These are phyloP conservation scores for Acrocyrtus sp. DNA, from an alignment of 2,888 invertebrate species.

Conservation along the genomic window DNA sequence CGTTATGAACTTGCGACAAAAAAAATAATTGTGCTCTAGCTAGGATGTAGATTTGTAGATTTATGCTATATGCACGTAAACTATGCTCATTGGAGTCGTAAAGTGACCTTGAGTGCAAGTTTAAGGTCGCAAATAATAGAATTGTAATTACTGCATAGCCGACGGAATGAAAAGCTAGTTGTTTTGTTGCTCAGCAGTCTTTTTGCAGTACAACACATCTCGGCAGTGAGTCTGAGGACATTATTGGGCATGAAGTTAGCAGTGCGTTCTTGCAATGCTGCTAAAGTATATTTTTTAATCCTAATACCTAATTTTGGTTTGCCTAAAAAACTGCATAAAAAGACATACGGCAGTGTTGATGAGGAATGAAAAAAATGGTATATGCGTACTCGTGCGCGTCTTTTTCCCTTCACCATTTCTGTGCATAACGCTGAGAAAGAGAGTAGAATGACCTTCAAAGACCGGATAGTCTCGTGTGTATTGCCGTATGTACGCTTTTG, in stretches of 20 bases:
- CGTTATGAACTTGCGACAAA: too few relatives aligned
- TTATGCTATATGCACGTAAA: too few relatives aligned
- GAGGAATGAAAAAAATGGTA: too few relatives aligned
- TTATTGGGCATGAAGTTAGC: not conserved
- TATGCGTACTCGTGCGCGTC: not conserved
- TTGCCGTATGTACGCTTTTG: too few relatives aligned
- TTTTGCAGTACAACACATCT: too few relatives aligned
- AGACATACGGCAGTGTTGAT: not conserved
- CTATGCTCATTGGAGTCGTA: not conserved
- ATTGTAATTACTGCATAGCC: not conserved
- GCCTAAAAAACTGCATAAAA: not conserved
- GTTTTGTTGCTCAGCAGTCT: not conserved
- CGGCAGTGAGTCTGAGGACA: too few relatives aligned
- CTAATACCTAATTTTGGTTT: not conserved
- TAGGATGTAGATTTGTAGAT: too few relatives aligned
- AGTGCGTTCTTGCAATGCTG: not conserved
- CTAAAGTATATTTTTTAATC: too few relatives aligned
- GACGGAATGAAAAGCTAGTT: not conserved
- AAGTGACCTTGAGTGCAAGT: conserved; percentile 10
- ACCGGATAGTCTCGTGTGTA: not conserved
- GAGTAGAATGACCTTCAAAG: not conserved
- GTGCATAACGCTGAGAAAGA: not conserved
- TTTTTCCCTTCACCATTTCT: not conserved
- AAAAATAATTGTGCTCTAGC: too few relatives aligned
- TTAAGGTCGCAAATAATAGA: conserved; percentile 10